phyloP scores from a whole-genome alignment of 2,113 vertebrate genomes.

The Elephas maximus region DNA sequence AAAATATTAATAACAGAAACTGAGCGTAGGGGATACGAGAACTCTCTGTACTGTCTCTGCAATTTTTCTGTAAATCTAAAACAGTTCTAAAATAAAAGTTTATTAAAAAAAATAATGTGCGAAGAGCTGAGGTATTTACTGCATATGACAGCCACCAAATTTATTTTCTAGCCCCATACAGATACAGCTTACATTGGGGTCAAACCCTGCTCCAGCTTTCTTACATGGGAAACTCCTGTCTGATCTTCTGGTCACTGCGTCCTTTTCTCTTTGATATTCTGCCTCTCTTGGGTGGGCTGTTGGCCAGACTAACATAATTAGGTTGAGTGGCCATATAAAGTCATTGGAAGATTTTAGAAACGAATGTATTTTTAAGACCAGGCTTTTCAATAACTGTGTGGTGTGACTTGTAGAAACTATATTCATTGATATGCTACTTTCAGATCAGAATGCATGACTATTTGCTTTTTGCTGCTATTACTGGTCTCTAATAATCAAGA shows the following conservation, averaged over 20 bases:
- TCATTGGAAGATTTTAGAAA: slow-evolving; percentile 31
- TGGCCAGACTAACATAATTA: neutral
- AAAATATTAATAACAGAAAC: neutral
- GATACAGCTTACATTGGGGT: neutral
- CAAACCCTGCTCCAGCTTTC: neutral
- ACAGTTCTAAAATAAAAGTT: neutral
- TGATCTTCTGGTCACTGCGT: neutral
- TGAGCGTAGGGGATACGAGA: neutral
- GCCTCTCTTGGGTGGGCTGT: neutral
- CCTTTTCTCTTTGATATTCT: neutral
- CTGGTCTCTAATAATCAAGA: neutral
- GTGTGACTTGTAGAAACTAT: neutral
- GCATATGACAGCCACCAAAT: neutral
- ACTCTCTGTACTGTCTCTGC: too few species aligned
- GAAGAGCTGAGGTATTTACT: neutral
- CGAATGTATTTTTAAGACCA: slow-evolving; percentile 1
- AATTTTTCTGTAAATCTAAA: slow-evolving; percentile 19
- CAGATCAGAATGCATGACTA: neutral
- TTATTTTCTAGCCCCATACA: neutral
- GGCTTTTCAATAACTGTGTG: neutral
- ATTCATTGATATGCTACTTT: neutral
- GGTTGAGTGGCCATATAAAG: neutral
- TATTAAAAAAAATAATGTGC: slow-evolving; percentile 7
- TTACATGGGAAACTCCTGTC: neutral
- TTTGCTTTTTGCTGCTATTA: neutral